Conservation (phyloP, 2,797 vertebrate species). For the Enteromius unitaeniatus region DNA sequence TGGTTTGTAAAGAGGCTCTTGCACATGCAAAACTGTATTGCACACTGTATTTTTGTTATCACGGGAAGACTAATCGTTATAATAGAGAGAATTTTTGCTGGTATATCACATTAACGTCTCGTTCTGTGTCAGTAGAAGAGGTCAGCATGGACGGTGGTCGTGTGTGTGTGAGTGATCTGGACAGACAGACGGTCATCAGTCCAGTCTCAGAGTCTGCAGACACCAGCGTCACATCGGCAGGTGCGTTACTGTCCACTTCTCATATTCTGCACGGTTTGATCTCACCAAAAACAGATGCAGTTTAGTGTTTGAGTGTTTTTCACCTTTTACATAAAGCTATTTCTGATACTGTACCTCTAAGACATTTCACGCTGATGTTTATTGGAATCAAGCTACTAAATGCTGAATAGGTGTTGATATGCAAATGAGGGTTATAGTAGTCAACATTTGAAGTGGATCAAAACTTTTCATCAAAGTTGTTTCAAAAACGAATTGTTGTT, state of each 20-base stretch:
- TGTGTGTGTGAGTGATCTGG: slow-evolving; percentile 38
- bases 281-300: not conserved
- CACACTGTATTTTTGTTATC: not conserved
- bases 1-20: not conserved
- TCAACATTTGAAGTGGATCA: too few relatives aligned
- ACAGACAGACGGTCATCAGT: slow-evolving; percentile 48
- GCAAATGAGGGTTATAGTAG: not conserved
- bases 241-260: not conserved
- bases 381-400: not conserved
- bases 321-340: not conserved
- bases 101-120: too few relatives aligned
- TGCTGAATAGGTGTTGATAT: not conserved
- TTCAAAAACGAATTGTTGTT: too few relatives aligned
- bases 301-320: not conserved
- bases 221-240: slow-evolving; percentile 28
- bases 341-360: not conserved
- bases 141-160: slow-evolving; percentile 11
- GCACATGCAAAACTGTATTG: too few relatives aligned
- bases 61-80: too few relatives aligned
- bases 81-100: too few relatives aligned
- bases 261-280: not conserved
- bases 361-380: not conserved
- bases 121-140: slow-evolving; percentile 30
- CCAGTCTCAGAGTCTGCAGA: slow-evolving; percentile 44
- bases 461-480: too few relatives aligned